A percentile compares a stretch with the other conserved stretches of the same genome.
These are phyloP conservation scores for Meiosimyza decipiens DNA, from an alignment of 2,888 invertebrate genomes.

Conservation along the genomic window DNA sequence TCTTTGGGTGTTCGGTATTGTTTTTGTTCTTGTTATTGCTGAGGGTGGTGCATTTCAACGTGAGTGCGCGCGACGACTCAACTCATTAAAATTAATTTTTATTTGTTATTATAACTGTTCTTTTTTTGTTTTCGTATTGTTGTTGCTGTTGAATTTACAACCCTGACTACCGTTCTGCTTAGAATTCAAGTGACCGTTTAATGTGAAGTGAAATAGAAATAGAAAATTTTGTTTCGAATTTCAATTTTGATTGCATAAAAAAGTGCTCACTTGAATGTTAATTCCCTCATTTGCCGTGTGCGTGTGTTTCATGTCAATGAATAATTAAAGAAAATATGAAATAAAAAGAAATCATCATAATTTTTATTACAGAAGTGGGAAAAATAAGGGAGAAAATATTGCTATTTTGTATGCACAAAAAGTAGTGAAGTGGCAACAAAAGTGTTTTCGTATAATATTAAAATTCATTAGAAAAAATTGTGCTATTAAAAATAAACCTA, in stretches of 20 bases:
- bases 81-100: too few relatives aligned
- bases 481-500: too few relatives aligned
- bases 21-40: constrained; percentile 13
- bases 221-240: constrained; percentile 40
- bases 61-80: too few relatives aligned
- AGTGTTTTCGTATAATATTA: too few relatives aligned
- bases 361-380: too few relatives aligned
- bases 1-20: constrained; percentile 7
- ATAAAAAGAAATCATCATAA: too few relatives aligned
- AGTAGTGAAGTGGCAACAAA: too few relatives aligned
- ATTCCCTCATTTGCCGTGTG: constrained; percentile 6
- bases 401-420: too few relatives aligned
- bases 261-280: constrained; percentile 27
- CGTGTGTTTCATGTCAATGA: background rate
- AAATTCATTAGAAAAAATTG: too few relatives aligned
- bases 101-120: background rate
- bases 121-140: constrained; percentile 19
- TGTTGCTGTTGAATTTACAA: background rate
- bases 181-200: constrained; percentile 41
- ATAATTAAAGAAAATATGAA: background rate
- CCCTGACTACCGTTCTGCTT: constrained; percentile 6
- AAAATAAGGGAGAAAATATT: too few relatives aligned
- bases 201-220: constrained; percentile 3
- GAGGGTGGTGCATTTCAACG: background rate
- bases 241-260: constrained; percentile 57